phyloP scores from a whole-genome alignment of 2,797 vertebrate species.

The Micrastur ruficollis region DNA sequence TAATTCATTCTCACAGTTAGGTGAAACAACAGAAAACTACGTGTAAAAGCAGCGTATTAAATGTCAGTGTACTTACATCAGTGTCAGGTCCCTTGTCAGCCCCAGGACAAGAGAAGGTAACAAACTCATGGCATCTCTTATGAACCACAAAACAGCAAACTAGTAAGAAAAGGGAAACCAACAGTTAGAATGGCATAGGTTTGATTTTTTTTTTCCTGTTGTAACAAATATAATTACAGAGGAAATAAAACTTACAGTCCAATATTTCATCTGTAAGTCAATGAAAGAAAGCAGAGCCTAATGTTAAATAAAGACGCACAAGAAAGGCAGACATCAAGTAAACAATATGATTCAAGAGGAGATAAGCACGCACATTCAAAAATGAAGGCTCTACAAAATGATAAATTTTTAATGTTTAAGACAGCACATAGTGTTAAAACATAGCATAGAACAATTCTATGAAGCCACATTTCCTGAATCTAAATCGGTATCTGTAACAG shows the following conservation, averaged over 20 bases:
- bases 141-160: constrained; percentile 99
- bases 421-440: neutral
- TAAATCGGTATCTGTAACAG: neutral
- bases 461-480: neutral
- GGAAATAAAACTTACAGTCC: neutral
- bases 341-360: neutral
- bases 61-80: constrained; percentile 85
- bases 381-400: neutral
- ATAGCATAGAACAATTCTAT: neutral
- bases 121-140: constrained; percentile 97
- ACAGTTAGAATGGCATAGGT: neutral
- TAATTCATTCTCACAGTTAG: neutral
- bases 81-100: constrained; percentile 96
- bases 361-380: neutral
- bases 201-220: neutral
- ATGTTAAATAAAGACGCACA: neutral
- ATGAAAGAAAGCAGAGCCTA: neutral
- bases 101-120: constrained; percentile 93
- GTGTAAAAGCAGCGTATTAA: neutral
- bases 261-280: neutral
- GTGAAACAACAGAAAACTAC: neutral
- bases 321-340: neutral
- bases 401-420: neutral
- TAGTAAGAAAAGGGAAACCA: constrained; percentile 64
- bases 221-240: neutral